Conservation (phyloP, 2,113 vertebrate genomes). For the Tachycineta bicolor region DNA sequence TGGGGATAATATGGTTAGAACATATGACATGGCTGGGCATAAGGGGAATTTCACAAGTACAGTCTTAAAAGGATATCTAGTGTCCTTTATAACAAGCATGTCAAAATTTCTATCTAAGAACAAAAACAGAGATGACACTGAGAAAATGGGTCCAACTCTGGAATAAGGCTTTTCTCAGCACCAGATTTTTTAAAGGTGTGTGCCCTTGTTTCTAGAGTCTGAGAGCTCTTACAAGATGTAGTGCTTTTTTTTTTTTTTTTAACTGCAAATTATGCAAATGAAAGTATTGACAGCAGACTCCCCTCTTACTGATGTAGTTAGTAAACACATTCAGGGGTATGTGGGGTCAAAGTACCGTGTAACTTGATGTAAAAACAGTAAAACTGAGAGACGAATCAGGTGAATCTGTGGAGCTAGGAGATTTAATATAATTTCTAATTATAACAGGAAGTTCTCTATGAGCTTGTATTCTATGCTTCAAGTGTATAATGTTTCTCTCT, state of each 20-base stretch:
- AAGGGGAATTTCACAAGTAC: background rate
- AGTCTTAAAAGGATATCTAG: background rate
- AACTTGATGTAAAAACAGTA: background rate
- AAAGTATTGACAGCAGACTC: background rate
- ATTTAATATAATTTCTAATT: background rate
- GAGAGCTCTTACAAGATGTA: background rate
- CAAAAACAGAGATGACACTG: background rate
- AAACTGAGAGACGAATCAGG: background rate
- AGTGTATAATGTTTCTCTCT: background rate
- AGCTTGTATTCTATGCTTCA: fast-evolving
- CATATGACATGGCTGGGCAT: background rate
- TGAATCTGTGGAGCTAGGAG: background rate
- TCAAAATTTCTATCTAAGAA: background rate
- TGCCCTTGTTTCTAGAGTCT: background rate
- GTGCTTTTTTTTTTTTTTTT: background rate
- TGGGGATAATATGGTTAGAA: background rate
- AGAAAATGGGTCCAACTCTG: background rate
- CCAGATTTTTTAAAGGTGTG: background rate
- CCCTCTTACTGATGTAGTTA: background rate
- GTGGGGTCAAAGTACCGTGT: background rate
- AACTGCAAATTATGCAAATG: background rate
- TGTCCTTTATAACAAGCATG: fast-evolving
- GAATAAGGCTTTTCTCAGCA: background rate
- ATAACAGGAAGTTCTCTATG: background rate
- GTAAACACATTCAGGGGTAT: fast-evolving